Evolutionary conservation across 1,140 invertebrate species (phyloP).

Genomic region (Bombyx mori): DNA sequence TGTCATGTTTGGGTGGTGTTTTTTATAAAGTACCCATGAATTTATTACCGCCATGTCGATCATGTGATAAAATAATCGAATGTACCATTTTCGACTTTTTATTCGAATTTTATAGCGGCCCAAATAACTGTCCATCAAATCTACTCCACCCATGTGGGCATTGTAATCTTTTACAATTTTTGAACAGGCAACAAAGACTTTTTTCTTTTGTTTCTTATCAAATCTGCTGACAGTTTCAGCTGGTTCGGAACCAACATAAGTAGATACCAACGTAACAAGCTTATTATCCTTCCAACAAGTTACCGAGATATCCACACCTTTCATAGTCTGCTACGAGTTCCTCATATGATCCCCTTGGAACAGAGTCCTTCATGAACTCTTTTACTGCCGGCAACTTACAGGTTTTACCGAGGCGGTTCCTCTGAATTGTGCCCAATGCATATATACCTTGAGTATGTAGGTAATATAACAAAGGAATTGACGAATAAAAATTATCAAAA

Average conservation of each 20-base stretch:
- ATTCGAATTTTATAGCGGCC: conserved; percentile 24
- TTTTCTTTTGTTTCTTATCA: conserved; percentile 12
- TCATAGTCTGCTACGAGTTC: conserved; percentile 15
- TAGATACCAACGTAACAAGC: conserved; percentile 13
- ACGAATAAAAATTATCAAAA: conserved; percentile 26
- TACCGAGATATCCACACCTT: conserved; percentile 20
- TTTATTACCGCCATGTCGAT: conserved; percentile 33
- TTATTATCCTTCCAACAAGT: conserved; percentile 22
- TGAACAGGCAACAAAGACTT: conserved; percentile 12
- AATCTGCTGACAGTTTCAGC: conserved; percentile 8
- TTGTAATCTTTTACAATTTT: conserved; percentile 16
- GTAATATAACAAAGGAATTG: conserved; percentile 21
- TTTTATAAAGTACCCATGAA: conserved; percentile 15
- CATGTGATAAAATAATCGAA: conserved; percentile 15
- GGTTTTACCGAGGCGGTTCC: conserved; percentile 19
- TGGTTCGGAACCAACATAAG: conserved; percentile 17
- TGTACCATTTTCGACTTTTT: conserved; percentile 7
- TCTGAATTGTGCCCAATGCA: conserved; percentile 22
- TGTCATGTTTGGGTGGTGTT: conserved; percentile 19
- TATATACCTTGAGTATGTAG: conserved; percentile 20
- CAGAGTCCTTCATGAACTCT: conserved; percentile 20
- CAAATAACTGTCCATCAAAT: conserved; percentile 9
- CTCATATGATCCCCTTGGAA: conserved; percentile 20
- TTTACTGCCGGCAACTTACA: conserved; percentile 23
- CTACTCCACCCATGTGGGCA: conserved; percentile 14